Evolutionary conservation across 2,797 vertebrate genomes (phyloP).

Genomic region (Peromyscus eremicus): DNA sequence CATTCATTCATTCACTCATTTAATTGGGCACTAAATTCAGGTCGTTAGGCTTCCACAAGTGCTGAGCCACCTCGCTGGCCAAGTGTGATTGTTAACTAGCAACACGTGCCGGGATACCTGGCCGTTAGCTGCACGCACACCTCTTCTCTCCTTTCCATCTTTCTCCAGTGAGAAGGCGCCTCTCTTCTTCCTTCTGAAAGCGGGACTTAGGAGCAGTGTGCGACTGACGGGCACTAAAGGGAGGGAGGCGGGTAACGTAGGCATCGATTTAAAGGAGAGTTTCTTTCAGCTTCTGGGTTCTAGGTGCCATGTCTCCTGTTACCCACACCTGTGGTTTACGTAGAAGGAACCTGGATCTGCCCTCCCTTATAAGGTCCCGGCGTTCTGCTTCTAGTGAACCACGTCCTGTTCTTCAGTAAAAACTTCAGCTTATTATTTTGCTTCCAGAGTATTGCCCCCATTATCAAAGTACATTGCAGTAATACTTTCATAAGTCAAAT

Average conservation of each 20-base stretch:
- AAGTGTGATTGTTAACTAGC: not conserved
- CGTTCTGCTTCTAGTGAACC: not conserved
- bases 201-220: not conserved
- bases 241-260: not conserved
- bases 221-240: not conserved
- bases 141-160: not conserved
- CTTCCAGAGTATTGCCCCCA: not conserved
- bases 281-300: slow-evolving; percentile 33
- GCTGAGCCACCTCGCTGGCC: not conserved
- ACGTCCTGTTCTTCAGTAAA: not conserved
- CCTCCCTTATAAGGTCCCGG: not conserved
- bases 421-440: not conserved
- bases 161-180: slow-evolving; percentile 5
- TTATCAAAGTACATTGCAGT: not conserved
- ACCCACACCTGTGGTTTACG: not conserved
- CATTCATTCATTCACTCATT: no score
- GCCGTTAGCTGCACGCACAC: not conserved
- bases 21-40: not conserved
- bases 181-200: slow-evolving; percentile 19
- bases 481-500: not conserved
- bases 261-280: not conserved
- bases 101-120: not conserved
- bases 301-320: slow-evolving; percentile 10
- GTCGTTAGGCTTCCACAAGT: not conserved
- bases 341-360: not conserved